These are phyloP conservation scores for Bacillus rossius DNA, from an alignment of 1,140 invertebrate genomes.

Conservation along the genomic window DNA sequence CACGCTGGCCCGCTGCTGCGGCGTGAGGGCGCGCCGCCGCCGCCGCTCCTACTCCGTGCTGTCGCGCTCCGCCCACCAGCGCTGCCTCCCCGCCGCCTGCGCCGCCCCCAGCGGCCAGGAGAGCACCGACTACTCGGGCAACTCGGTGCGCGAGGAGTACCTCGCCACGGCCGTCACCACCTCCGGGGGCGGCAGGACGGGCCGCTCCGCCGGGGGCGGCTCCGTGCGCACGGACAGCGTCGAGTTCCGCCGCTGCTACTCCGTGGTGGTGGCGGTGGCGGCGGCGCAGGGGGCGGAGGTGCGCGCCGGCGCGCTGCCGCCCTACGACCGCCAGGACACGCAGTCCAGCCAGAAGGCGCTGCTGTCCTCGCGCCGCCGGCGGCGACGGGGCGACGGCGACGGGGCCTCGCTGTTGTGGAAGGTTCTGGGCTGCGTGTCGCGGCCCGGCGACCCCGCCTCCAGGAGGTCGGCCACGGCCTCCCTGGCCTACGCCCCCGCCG, in stretches of 20 bases:
- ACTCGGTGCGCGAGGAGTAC: neutral
- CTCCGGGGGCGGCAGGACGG: too few relatives aligned
- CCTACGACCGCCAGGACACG: neutral
- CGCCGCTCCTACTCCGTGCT: slow-evolving; percentile 8
- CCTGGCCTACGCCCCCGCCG: too few relatives aligned
- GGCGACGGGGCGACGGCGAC: too few relatives aligned
- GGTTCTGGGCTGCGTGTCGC: too few relatives aligned
- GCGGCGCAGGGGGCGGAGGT: neutral
- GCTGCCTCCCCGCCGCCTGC: neutral
- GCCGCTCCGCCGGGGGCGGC: too few relatives aligned
- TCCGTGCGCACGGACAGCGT: too few relatives aligned
- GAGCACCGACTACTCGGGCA: slow-evolving; percentile 13
- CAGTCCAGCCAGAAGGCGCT: neutral
- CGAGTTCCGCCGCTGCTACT: neutral
- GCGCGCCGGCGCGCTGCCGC: neutral
- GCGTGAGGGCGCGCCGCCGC: neutral
- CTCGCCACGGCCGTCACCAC: neutral
- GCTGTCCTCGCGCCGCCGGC: neutral
- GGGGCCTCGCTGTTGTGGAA: too few relatives aligned
- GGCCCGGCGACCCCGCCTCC: too few relatives aligned
- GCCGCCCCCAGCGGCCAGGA: slow-evolving; percentile 2
- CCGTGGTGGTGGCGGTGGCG: neutral
- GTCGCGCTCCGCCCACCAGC: slow-evolving; percentile 2
- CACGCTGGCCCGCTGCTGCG: slow-evolving; percentile 11
- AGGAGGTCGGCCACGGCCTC: too few relatives aligned